A percentile compares a stretch with the other conserved stretches of the same genome.
Evolutionary conservation across 1,140 invertebrate genomes (phyloP).

Genomic region (Medauroidea extradentata): DNA sequence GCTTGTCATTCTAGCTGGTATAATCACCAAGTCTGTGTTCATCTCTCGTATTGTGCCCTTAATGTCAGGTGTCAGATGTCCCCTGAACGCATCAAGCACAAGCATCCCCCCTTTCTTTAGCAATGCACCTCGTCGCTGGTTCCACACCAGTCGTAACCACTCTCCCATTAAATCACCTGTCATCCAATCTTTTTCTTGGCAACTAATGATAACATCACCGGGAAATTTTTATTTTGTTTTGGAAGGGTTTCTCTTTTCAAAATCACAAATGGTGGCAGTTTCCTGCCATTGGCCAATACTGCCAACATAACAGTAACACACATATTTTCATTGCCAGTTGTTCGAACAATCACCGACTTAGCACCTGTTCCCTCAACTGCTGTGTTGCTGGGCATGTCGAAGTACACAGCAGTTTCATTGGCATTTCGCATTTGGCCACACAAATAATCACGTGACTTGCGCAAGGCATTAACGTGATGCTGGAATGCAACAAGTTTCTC

Average conservation of each 20-base stretch:
- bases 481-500: constrained; percentile 1
- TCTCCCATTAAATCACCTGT: constrained; percentile 8
- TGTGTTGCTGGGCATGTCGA: constrained; percentile 14
- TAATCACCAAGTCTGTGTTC: constrained; percentile 16
- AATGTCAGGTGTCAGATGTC: not conserved
- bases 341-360: constrained; percentile 13
- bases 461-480: not conserved
- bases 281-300: constrained; percentile 5
- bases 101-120: constrained; percentile 7
- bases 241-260: constrained; percentile 11
- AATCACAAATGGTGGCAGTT: constrained; percentile 14
- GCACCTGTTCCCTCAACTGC: constrained; percentile 12
- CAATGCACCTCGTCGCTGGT: constrained; percentile 11
- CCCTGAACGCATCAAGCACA: constrained; percentile 10
- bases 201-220: constrained; percentile 2
- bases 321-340: constrained; percentile 12
- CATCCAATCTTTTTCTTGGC: constrained; percentile 19
- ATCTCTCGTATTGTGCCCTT: not conserved
- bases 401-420: constrained; percentile 17
- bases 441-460: constrained; percentile 9
- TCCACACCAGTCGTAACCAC: constrained; percentile 16
- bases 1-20: constrained; percentile 27
- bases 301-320: constrained; percentile 15
- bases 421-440: constrained; percentile 15
- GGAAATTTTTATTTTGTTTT: constrained; percentile 12